Evolutionary conservation across 2,797 vertebrate genomes (phyloP).

Genomic region (Bovichtus variegatus): DNA sequence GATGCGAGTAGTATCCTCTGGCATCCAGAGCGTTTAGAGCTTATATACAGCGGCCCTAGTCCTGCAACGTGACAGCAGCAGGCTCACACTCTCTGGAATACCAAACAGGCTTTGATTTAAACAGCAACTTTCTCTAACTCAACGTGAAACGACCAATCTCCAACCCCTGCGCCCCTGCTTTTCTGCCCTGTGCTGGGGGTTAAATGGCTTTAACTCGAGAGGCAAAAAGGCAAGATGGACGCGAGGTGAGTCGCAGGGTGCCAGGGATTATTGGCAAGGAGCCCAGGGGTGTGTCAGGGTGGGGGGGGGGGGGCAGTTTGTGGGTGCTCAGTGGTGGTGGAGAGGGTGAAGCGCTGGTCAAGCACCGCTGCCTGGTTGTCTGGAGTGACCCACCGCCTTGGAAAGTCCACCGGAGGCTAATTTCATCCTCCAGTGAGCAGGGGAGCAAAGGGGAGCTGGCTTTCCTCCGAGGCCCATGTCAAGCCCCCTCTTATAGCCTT

Average conservation of each 20-base stretch:
- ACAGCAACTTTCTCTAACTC: conserved; percentile 54
- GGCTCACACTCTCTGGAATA: conserved; percentile 47
- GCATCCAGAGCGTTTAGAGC: conserved; percentile 33
- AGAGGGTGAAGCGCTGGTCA: conserved; percentile 56
- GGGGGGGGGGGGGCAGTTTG: conserved; percentile 19
- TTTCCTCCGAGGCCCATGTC: conserved; percentile 54
- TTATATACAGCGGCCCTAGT: conserved; percentile 17
- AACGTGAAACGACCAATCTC: conserved; percentile 48
- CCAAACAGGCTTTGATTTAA: conserved; percentile 62
- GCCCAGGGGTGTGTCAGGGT: conserved; percentile 3
- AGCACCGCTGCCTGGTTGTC: conserved; percentile 57
- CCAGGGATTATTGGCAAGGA: conserved; percentile 24
- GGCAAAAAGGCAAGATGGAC: conserved; percentile 53
- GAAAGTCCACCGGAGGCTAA: conserved; percentile 66
- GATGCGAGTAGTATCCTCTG: conserved; percentile 39
- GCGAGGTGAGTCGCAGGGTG: conserved; percentile 43
- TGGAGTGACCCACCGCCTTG: conserved; percentile 58
- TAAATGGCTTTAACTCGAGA: conserved; percentile 66
- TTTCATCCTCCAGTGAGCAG: conserved; percentile 78
- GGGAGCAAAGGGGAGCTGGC: conserved; percentile 61
- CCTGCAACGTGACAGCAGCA: conserved; percentile 32
- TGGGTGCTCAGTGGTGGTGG: conserved; percentile 25
- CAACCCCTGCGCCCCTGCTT: conserved; percentile 42
- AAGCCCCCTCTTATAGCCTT: conserved; percentile 52
- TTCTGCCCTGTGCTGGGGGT: conserved; percentile 57